phyloP scores from a whole-genome alignment of 2,888 invertebrate genomes.

The Chrysotoxum bicinctum region DNA sequence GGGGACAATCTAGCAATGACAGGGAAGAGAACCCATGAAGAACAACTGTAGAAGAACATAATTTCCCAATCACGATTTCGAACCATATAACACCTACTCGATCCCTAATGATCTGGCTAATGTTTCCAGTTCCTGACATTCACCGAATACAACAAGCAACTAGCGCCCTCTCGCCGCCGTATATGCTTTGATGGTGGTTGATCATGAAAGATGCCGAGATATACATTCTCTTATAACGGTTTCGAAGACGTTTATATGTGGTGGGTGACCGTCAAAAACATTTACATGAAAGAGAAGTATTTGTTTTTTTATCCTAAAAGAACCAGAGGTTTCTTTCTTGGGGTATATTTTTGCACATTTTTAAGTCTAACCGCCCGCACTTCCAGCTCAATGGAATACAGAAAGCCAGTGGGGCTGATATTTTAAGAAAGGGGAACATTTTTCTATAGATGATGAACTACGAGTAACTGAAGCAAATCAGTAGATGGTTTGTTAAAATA shows the following conservation, averaged over 20 bases:
- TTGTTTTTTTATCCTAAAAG: background rate
- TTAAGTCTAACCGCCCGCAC: background rate
- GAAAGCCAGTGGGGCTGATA: background rate
- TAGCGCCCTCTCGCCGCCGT: background rate
- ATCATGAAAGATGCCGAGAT: conserved; percentile 61
- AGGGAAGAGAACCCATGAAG: conserved; percentile 24
- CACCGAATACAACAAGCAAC: conserved; percentile 41
- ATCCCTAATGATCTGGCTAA: conserved; percentile 67
- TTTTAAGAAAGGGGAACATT: background rate
- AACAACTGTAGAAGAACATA: conserved; percentile 48
- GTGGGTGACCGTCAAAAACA: conserved; percentile 30
- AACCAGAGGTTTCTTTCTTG: background rate
- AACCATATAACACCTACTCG: conserved; percentile 72
- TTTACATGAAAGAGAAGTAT: conserved; percentile 35
- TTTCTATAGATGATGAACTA: background rate
- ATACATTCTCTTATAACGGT: conserved; percentile 70
- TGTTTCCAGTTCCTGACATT: conserved; percentile 65
- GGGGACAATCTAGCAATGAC: conserved; percentile 50
- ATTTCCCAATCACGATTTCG: conserved; percentile 69
- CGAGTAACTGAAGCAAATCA: background rate
- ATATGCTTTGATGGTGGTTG: conserved; percentile 9
- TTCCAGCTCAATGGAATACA: background rate
- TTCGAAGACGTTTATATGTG: background rate
- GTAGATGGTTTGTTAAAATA: no score
- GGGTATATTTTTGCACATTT: background rate